Conservation (phyloP, 2,888 invertebrate genomes). For the Andricus curvator region DNA sequence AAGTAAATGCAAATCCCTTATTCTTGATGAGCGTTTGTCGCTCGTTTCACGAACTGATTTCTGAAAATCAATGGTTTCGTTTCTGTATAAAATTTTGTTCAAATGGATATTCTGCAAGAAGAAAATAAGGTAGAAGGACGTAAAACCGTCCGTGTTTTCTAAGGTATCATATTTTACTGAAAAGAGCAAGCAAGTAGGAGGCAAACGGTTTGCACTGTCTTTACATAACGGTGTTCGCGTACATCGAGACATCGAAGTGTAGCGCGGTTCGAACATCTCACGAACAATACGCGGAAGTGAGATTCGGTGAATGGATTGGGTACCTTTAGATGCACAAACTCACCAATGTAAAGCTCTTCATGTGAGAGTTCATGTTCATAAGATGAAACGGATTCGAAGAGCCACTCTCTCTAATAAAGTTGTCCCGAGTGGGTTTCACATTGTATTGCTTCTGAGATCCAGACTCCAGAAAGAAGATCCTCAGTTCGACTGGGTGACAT, state of each 20-base stretch:
- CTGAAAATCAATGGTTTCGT: no score
- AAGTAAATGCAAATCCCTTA: no score
- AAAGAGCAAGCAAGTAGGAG: slow-evolving; percentile 2
- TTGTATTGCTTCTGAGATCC: slow-evolving; percentile 54
- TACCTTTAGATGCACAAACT: slow-evolving; percentile 47
- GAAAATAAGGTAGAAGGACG: no score
- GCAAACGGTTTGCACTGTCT: background rate
- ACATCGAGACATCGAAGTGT: slow-evolving; percentile 52
- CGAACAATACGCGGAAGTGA: slow-evolving; percentile 59
- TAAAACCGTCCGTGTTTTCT: background rate
- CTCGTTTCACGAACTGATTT: no score
- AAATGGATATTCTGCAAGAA: no score
- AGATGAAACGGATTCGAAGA: slow-evolving; percentile 21
- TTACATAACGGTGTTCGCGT: slow-evolving; percentile 22
- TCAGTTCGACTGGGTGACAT: slow-evolving; percentile 50
- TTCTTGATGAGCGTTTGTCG: no score
- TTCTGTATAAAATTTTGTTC: no score
- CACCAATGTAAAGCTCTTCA: background rate
- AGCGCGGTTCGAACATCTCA: slow-evolving; percentile 46
- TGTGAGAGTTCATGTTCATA: slow-evolving; percentile 19
- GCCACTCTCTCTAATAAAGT: slow-evolving; percentile 65
- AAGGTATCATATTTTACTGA: background rate
- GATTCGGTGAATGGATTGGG: slow-evolving; percentile 56
- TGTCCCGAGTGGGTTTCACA: slow-evolving; percentile 66
- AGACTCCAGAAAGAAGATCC: slow-evolving; percentile 52